Percentiles rank a stretch among this genome's conserved stretches.
These are phyloP conservation scores for Peromyscus nudipes DNA, from an alignment of 2,797 vertebrate species.

Conservation along the genomic window DNA sequence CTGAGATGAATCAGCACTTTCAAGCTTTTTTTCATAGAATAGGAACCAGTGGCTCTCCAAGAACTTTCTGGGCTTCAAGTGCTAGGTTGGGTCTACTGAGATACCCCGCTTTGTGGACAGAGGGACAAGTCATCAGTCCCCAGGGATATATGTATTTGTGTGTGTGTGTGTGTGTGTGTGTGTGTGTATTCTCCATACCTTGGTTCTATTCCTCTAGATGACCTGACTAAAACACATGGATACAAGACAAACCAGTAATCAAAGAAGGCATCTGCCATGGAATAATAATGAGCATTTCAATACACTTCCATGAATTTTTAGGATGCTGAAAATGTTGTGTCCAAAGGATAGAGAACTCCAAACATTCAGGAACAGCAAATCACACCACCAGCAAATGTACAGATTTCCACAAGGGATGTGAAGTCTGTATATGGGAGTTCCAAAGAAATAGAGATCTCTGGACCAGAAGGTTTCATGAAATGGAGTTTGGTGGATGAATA, in stretches of 20 bases:
- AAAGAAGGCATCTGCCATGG: background rate
- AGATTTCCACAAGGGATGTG: background rate
- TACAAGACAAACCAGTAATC: background rate
- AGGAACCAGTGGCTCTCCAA: background rate
- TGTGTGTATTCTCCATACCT: background rate
- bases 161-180: background rate
- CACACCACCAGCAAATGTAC: background rate
- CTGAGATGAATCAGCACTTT: background rate
- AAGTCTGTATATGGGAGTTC: background rate
- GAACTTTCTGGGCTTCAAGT: background rate
- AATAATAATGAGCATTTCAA: background rate
- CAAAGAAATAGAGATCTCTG: background rate
- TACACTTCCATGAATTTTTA: background rate
- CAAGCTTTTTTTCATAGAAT: background rate
- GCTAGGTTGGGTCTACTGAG: background rate
- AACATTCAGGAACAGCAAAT: background rate
- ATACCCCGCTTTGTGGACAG: background rate
- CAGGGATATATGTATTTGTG: background rate
- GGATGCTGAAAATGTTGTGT: background rate
- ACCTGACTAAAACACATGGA: background rate
- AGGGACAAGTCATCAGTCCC: background rate
- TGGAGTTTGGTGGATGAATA: background rate
- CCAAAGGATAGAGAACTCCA: background rate
- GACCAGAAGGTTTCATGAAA: background rate
- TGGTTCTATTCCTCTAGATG: background rate